Conservation (phyloP, 2,113 vertebrate species). For the Turdus rufiventris region DNA sequence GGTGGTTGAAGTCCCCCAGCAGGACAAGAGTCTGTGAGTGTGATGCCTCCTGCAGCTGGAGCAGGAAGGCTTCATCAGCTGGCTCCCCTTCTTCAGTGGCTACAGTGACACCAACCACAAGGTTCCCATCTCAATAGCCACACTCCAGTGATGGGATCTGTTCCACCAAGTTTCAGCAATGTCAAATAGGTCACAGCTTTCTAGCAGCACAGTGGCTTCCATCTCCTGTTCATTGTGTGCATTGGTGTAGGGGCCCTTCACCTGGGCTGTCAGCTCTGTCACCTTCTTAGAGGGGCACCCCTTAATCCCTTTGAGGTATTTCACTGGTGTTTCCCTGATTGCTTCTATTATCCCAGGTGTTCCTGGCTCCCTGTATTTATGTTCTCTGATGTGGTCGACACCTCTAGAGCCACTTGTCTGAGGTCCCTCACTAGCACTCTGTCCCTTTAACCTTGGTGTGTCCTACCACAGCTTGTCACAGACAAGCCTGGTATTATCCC, state of each 20-base stretch:
- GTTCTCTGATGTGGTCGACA: not conserved
- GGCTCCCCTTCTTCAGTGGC: not conserved
- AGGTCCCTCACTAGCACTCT: not conserved
- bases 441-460: not conserved
- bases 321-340: not conserved
- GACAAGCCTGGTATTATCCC: not conserved
- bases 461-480: not conserved
- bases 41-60: not conserved
- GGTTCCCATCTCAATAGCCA: not conserved
- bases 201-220: not conserved
- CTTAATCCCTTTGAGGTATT: not conserved
- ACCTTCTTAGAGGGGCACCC: not conserved
- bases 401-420: not conserved
- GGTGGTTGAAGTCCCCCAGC: not conserved
- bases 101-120: not conserved
- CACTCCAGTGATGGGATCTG: not conserved
- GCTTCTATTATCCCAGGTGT: not conserved
- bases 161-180: not conserved
- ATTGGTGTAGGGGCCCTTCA: not conserved
- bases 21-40: not conserved
- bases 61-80: not conserved
- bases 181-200: not conserved
- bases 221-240: accelerated
- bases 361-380: not conserved
- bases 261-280: not conserved